A percentile compares a stretch with the other conserved stretches of the same genome.
phyloP scores from a whole-genome alignment of 2,797 vertebrate species.

The Chaetodon trifasciatus region DNA sequence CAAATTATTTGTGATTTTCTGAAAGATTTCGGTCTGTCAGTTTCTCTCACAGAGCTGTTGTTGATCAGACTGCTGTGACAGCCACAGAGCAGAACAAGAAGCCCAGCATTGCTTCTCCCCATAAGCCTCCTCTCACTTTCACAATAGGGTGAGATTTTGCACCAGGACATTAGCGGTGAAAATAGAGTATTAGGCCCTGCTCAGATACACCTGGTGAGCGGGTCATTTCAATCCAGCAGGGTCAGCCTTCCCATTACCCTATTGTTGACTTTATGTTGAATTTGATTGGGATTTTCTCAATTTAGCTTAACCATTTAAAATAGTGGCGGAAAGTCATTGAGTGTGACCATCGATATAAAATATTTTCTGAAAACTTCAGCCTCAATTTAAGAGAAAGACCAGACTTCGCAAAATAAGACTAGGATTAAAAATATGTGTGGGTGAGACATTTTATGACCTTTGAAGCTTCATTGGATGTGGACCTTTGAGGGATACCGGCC shows the following conservation, averaged over 20 bases:
- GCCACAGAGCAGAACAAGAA: background rate
- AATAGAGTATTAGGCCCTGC: conserved; percentile 50
- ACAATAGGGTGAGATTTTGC: conserved; percentile 38
- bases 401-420: background rate
- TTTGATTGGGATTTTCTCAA: conserved; percentile 25
- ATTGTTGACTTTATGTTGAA: conserved; percentile 51
- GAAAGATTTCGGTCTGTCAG: background rate
- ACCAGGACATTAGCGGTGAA: conserved; percentile 35
- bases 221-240: conserved; percentile 68
- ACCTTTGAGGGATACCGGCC: background rate
- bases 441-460: background rate
- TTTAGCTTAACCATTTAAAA: conserved; percentile 42
- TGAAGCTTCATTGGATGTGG: background rate
- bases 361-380: conserved; percentile 6
- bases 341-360: conserved; percentile 7
- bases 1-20: background rate
- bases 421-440: background rate
- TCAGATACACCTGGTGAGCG: conserved; percentile 38
- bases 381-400: background rate
- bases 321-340: background rate
- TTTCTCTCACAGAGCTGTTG: conserved; percentile 18
- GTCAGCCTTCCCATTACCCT: conserved; percentile 68
- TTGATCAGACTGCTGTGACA: background rate
- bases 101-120: background rate
- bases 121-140: conserved; percentile 27